A percentile compares a stretch with the other conserved stretches of the same genome.
Conservation (phyloP, 2,113 vertebrate species). For the Eudyptes chrysolophus region DNA sequence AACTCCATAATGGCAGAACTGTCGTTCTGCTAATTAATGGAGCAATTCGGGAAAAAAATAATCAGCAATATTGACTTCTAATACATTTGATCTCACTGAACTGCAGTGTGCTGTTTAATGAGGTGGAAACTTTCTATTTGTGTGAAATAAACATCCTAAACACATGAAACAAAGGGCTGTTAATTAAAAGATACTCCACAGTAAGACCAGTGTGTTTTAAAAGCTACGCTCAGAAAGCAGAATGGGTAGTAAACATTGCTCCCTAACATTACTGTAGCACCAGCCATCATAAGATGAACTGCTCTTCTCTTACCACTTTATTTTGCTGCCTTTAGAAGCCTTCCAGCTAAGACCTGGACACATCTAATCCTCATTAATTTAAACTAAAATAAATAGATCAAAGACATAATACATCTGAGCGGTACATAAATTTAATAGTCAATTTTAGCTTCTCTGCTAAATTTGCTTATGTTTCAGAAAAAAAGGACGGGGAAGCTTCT, state of each 20-base stretch:
- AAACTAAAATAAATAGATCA: background rate
- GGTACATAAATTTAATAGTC: background rate
- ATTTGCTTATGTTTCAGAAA: background rate
- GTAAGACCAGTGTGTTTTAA: background rate
- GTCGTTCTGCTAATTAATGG: background rate
- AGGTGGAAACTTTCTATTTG: background rate
- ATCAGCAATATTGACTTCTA: background rate
- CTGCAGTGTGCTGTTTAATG: background rate
- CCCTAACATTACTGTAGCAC: background rate
- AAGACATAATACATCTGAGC: background rate
- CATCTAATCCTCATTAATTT: background rate
- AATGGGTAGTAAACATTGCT: background rate
- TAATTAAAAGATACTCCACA: background rate
- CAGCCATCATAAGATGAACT: background rate
- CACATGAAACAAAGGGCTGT: background rate
- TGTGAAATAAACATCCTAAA: background rate
- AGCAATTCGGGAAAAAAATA: background rate
- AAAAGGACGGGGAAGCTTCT: background rate
- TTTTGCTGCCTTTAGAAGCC: background rate
- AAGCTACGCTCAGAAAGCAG: background rate
- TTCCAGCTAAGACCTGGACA: background rate
- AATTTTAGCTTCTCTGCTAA: background rate
- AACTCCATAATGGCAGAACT: background rate
- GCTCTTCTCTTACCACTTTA: background rate
- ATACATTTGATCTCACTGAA: background rate